Evolutionary conservation across 2,888 invertebrate species (phyloP), one percentile per base, ranked within the genome.

Genomic region (Drosophila phalerata): DNA sequence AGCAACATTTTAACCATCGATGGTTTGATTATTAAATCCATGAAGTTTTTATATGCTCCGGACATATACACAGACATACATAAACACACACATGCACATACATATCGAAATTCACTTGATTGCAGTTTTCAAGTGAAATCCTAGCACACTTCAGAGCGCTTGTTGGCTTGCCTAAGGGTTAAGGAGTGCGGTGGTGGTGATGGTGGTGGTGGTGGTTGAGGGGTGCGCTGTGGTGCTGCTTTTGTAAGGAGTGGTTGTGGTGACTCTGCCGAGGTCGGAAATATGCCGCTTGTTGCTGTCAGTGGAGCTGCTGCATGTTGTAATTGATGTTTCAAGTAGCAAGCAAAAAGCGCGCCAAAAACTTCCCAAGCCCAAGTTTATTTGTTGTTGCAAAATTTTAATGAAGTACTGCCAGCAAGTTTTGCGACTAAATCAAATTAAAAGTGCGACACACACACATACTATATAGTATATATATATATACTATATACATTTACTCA

Each of bases 71-170:
- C 32, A 56, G 6, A 52, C 22, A 61, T 37, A 56, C 38, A 13
- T 22, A 56, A 34, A 56, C 38, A 15, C 30, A 51, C 45, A 62
- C 34, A 63, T 47, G 60, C 58, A 45, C 47, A 62, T 62, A 70
- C 80, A 90, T 87, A 88, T 90, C 89, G 79, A 90, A 90, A 89
- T 89, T 90, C 89, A 90, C 89, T 89, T 89, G 89, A 90, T 90
- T 89, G 89, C 89, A 89, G 89, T 90, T 89, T 90, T 89, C 81
- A 90, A 90, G 89, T 90, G 90, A 90, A 90, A 88, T 89, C 85
- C 81, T 88, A 89, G 89, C 88, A 86, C 86, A 85, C 85, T 85
- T 71, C 85, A 84, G 64, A 76, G 55, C 79, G 81, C 85, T 81
- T 77, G 82, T 83, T 85, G 88, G 78, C 81, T 71, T 56, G 87